Evolutionary conservation across 92 coral and sea anemone species (phyloP), one percentile per base, ranked within the genome.

Genomic region (Zoanthus solanderi): DNA sequence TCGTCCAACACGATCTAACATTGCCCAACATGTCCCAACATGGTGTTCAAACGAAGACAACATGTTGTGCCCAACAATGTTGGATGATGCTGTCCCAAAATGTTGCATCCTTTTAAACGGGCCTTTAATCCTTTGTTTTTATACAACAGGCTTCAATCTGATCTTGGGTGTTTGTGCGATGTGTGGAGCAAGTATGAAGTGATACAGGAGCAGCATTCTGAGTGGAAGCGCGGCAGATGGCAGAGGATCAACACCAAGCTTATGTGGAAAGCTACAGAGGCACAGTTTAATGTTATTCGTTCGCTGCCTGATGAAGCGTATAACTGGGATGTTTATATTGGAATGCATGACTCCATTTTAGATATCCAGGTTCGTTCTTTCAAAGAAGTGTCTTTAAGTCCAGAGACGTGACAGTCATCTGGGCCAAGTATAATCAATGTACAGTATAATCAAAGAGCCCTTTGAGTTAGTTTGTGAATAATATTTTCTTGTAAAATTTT

Each of bases 201-300:
- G 31, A 93, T 97, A 32, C 99, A 93, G 85, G 99, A 95, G 67
- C 99, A 97, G 52, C 99, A 97, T 69, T 93, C 94, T 2, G 98
- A 94, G 88, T 97, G 99, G 98, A 93, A 94, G 65, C 98, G 99
- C 5, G 98, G 98, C 46, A 93, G 99, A 34, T 97, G 99, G 99
- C 98, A 95, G 92, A 94, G 96, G 81, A 93, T 97, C 61, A 96
- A 97, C 94, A 95, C 99, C 65, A 92, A 93, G 71, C 96, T 95
- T 18, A 96, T 97, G 96, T 93, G 93, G 87, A 92, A 97, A 78
- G 95, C 94, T 9, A 94, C 98, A 56, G 99, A 97, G 75, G 96
- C 94, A 1, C 98, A 97, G 90, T 79, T 87, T 12, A 95, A 92
- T 50, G 92, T 93, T 65, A 96, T 97, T 46, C 90, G 73, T 58